These are phyloP conservation scores for Diacarnus erythraeanus DNA, from an alignment of 37 sponge, comb jelly and placozoan genomes.

Conservation along the genomic window DNA sequence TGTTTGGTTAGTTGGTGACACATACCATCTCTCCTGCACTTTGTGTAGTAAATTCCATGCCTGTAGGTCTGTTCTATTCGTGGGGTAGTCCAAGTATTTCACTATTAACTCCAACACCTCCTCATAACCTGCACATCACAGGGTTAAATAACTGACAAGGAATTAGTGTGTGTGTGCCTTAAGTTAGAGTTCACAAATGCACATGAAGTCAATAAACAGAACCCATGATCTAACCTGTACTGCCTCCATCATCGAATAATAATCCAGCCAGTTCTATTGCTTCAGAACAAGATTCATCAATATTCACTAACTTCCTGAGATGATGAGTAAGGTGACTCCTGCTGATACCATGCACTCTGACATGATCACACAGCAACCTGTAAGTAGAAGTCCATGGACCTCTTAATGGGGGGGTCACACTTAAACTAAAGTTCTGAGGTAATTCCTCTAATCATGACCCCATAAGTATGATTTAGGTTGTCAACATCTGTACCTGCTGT, in stretches of 20 bases:
- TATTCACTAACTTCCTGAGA: slow-evolving; percentile 13
- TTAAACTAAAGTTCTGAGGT: too few species aligned
- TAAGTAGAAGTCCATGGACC: too few species aligned
- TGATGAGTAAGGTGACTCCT: not conserved
- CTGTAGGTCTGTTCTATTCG: slow-evolving; percentile 2
- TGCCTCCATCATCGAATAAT: not conserved
- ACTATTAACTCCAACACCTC: slow-evolving; percentile 8
- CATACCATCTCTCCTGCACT: slow-evolving; percentile 24
- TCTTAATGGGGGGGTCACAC: too few species aligned
- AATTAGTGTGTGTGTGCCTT: too few species aligned
- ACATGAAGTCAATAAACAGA: too few species aligned
- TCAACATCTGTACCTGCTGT: slow-evolving; percentile 7
- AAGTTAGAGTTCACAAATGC: too few species aligned
- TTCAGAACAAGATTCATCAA: slow-evolving; percentile 34
- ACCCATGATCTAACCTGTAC: not conserved
- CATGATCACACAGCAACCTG: slow-evolving; percentile 37
- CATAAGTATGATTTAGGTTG: not conserved
- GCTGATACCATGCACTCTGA: not conserved
- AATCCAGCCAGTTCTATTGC: slow-evolving; percentile 16
- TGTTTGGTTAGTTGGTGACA: not conserved
- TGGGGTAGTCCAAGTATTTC: slow-evolving; percentile 33
- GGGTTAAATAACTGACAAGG: too few species aligned
- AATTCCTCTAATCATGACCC: too few species aligned
- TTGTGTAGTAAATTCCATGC: slow-evolving; percentile 7
- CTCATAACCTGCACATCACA: too few species aligned